Evolutionary conservation across 1,140 invertebrate species (phyloP).

Genomic region (Streblospio benedicti): DNA sequence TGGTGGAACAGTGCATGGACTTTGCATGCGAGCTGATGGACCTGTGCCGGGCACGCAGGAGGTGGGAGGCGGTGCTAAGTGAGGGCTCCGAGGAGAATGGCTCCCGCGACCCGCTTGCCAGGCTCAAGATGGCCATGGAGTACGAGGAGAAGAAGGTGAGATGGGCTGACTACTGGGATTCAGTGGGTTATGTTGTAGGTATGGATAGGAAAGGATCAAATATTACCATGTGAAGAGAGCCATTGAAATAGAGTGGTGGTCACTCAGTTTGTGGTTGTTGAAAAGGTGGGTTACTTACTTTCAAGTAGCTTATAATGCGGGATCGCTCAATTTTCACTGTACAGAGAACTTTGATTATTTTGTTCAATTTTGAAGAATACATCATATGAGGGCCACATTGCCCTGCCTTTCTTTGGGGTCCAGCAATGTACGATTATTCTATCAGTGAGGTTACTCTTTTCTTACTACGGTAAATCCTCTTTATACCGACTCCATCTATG

Average conservation of each 20-base stretch:
- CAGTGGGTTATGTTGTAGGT: background rate
- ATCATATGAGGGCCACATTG: too few relatives aligned
- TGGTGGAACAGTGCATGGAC: constrained; percentile 25
- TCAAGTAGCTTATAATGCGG: background rate
- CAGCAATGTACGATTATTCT: too few relatives aligned
- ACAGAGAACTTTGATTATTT: too few relatives aligned
- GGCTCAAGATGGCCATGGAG: constrained; percentile 25
- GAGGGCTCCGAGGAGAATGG: constrained; percentile 6
- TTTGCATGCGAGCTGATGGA: constrained; percentile 25
- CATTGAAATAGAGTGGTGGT: background rate
- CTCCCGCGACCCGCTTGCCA: constrained; percentile 31
- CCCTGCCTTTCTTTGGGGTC: too few relatives aligned
- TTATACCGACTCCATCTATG: too few relatives aligned
- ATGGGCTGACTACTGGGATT: background rate
- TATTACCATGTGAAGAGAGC: background rate
- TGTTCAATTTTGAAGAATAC: too few relatives aligned
- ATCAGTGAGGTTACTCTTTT: too few relatives aligned
- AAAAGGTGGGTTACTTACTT: background rate
- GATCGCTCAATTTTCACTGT: background rate
- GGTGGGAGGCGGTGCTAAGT: constrained; percentile 19
- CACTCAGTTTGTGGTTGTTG: background rate
- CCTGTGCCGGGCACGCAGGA: constrained; percentile 18
- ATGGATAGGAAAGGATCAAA: too few relatives aligned
- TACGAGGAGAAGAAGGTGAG: constrained; percentile 52
- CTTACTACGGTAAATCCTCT: too few relatives aligned